Base-by-base conservation (phyloP, 2,797 vertebrate species). In the Lophura swinhoii region DNA sequence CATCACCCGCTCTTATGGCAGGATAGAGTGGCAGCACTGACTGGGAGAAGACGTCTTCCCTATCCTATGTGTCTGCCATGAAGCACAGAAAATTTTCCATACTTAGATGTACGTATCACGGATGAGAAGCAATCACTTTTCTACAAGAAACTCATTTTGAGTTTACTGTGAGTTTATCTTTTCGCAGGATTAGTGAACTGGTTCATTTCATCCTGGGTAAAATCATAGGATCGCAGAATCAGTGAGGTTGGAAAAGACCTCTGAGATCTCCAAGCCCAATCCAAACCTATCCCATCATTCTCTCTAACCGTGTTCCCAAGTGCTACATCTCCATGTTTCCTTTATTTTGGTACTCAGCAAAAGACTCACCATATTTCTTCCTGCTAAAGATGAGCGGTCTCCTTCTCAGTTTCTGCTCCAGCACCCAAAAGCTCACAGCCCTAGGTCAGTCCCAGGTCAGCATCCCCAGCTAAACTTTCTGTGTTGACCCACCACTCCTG, bases 291-390 rank as follows among this genome's bases (percentile, higher is more conserved):
- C 18, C 31, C 55, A 56, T 29, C 31, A 12, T 20, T 10, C 17
- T 3, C 31, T 6, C 29, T n/a, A 21, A n/a, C 55, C 28, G 2
- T 10, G 15, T 53, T 28, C 26, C 51, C 55, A 56, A 21, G 18
- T 18, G 31, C 55, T n/a, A 20, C 18, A n/a, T 21, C 17, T 56
- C 55, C 55, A 56, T 5, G 31, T 21, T 56, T 31, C 55, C 17
- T 91, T 90, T 26, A 1, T 88, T 90, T 81, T 51, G 90, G 83
- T 89, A 85, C 63, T 88, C 86, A 78, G 71, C 90, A 53, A 53
- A 53, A 53, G 51, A 29, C 17, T 29, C 51, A 29, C 15, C 16
- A 16, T 10, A 17, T 29, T 53, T 33, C 49, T 74, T 91, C 91
- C 74, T 94, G 92, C 87, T 64, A 81, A 80, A 87, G 91, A 80